Conservation (phyloP, 1,140 invertebrate species). For the Lucilia cuprina region DNA sequence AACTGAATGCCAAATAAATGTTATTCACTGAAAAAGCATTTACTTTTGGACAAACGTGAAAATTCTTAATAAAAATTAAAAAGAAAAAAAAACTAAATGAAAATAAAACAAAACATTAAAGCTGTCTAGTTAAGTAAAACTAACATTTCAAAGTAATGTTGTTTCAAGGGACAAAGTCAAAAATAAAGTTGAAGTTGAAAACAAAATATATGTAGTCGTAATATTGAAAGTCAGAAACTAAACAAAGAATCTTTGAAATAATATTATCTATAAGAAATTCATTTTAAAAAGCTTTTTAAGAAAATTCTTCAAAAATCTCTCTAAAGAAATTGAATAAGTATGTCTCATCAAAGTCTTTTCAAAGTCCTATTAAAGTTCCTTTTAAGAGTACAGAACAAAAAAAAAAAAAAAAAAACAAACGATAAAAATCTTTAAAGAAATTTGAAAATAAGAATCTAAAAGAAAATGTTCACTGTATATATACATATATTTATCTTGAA, state of each 20-base stretch:
- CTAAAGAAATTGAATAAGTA: too few species aligned
- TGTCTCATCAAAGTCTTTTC: not conserved
- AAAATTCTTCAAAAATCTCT: too few species aligned
- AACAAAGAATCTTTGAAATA: not conserved
- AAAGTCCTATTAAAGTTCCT: not conserved
- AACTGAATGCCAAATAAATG: not conserved
- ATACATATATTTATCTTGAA: not conserved
- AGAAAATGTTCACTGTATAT: not conserved
- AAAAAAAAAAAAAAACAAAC: not conserved
- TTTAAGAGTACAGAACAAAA: too few species aligned
- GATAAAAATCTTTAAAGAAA: not conserved
- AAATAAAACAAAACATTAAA: not conserved
- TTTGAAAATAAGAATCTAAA: not conserved
- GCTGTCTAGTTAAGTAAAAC: slow-evolving; percentile 17
- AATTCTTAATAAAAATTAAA: not conserved
- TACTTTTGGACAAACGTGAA: slow-evolving; percentile 8
- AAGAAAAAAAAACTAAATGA: not conserved
- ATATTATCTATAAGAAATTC: not conserved
- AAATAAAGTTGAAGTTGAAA: too few species aligned
- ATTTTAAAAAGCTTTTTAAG: too few species aligned
- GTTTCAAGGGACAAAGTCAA: not conserved
- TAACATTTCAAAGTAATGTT: too few species aligned
- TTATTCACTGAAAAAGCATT: not conserved
- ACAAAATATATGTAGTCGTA: too few species aligned
- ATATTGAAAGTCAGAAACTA: not conserved